These are phyloP conservation scores for Pterocles burchelli DNA, from an alignment of 2,113 vertebrate genomes.

Conservation along the genomic window DNA sequence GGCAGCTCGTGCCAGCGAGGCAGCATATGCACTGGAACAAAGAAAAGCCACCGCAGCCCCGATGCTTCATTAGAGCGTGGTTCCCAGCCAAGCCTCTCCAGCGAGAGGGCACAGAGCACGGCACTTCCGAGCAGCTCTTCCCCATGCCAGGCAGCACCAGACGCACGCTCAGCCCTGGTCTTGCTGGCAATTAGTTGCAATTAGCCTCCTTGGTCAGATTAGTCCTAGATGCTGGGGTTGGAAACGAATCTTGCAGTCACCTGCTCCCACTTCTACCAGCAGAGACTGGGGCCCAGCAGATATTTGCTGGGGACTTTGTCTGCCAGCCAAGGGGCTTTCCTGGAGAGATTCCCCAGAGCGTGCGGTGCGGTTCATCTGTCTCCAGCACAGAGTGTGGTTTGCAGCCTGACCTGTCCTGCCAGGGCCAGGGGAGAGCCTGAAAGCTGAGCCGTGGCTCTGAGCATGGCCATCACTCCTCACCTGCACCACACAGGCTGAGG, in stretches of 20 bases:
- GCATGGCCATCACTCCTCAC: neutral
- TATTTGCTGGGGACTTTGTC: slow-evolving; percentile 23
- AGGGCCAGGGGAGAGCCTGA: neutral
- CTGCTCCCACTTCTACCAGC: slow-evolving; percentile 28
- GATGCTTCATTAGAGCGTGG: slow-evolving; percentile 54
- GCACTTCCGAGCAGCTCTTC: slow-evolving; percentile 13
- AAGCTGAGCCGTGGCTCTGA: neutral
- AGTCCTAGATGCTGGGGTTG: slow-evolving; percentile 52
- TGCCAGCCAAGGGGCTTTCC: slow-evolving; percentile 49
- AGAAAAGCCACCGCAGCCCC: slow-evolving; percentile 49
- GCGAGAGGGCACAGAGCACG: slow-evolving; percentile 37
- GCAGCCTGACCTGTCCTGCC: neutral
- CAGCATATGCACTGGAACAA: slow-evolving; percentile 68
- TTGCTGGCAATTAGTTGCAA: slow-evolving; percentile 66
- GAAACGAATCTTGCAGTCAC: slow-evolving; percentile 41
- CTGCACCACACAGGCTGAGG: neutral
- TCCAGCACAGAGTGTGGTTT: neutral
- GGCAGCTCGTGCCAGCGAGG: slow-evolving; percentile 57
- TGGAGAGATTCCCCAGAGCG: slow-evolving; percentile 46
- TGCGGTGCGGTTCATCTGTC: neutral
- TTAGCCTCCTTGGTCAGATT: slow-evolving; percentile 65
- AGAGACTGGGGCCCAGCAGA: neutral
- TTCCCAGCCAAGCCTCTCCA: slow-evolving; percentile 49
- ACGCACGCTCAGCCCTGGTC: slow-evolving; percentile 51
- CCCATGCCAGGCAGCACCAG: slow-evolving; percentile 50